Evolutionary conservation across 1,140 invertebrate genomes (phyloP).

Genomic region (Augochlora pura): DNA sequence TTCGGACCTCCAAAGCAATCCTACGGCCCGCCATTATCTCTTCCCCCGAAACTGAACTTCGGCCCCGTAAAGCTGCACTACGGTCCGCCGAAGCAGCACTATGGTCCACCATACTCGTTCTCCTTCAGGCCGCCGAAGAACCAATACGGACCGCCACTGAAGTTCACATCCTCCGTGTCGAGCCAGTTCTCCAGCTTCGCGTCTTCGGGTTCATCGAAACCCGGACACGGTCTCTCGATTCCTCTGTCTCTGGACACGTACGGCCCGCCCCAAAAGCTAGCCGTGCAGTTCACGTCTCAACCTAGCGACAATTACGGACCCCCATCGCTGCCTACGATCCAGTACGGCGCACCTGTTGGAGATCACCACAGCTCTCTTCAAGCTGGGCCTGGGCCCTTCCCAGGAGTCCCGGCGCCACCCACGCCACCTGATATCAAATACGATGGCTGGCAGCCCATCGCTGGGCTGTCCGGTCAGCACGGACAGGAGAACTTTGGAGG

Average conservation of each 20-base stretch:
- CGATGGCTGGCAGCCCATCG: slow-evolving; percentile 91
- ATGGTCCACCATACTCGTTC: slow-evolving; percentile 73
- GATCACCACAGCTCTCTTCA: slow-evolving; percentile 76
- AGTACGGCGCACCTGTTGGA: slow-evolving; percentile 73
- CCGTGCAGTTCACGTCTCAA: slow-evolving; percentile 78
- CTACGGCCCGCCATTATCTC: slow-evolving; percentile 73
- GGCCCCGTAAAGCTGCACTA: slow-evolving; percentile 78
- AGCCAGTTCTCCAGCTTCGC: slow-evolving; percentile 73
- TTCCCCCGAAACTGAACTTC: slow-evolving; percentile 75
- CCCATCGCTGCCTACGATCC: slow-evolving; percentile 71
- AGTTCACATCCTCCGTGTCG: slow-evolving; percentile 64
- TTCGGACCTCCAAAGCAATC: slow-evolving; percentile 77
- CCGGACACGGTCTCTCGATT: slow-evolving; percentile 70
- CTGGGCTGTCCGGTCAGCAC: slow-evolving; percentile 77
- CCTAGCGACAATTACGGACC: slow-evolving; percentile 77
- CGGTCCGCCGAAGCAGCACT: slow-evolving; percentile 78
- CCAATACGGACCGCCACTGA: slow-evolving; percentile 80
- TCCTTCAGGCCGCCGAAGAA: slow-evolving; percentile 68
- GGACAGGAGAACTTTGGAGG: slow-evolving; percentile 23
- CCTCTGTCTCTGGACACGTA: slow-evolving; percentile 74
- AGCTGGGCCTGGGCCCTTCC: slow-evolving; percentile 82
- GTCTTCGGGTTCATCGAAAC: slow-evolving; percentile 65
- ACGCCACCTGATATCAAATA: slow-evolving; percentile 88
- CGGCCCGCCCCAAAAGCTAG: slow-evolving; percentile 76
- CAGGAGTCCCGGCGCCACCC: slow-evolving; percentile 86